These are phyloP conservation scores for Hyppa rectilinea DNA, from an alignment of 2,888 invertebrate species.

Conservation along the genomic window DNA sequence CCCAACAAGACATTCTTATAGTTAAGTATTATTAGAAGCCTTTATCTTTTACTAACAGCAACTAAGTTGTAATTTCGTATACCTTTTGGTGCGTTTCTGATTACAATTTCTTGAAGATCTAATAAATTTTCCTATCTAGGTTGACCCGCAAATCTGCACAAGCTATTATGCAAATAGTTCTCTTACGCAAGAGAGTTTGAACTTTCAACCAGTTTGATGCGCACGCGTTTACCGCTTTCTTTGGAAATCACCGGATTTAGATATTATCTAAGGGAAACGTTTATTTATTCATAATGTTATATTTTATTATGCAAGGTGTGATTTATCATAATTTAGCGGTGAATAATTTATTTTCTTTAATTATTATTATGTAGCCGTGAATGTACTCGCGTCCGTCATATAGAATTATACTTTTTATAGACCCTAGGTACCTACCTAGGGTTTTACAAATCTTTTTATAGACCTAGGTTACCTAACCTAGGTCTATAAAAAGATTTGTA, in stretches of 20 bases:
- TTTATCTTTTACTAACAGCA: no score
- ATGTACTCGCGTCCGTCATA: no score
- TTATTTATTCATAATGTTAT: constrained; percentile 32
- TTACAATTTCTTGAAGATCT: background rate
- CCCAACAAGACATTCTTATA: background rate
- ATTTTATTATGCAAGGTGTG: constrained; percentile 36
- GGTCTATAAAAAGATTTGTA: background rate
- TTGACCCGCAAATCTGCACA: background rate
- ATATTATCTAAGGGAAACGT: constrained; percentile 40
- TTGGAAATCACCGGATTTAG: constrained; percentile 42
- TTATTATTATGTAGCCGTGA: background rate
- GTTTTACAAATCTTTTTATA: no score
- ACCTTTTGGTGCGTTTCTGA: no score
- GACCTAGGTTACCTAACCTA: no score
- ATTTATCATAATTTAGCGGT: constrained; percentile 39
- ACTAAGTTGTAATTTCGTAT: no score
- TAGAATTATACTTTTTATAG: no score
- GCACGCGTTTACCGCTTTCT: constrained; percentile 62
- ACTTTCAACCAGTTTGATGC: constrained; percentile 52
- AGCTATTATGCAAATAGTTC: constrained; percentile 16
- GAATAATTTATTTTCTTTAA: constrained; percentile 15
- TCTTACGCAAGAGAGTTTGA: constrained; percentile 52
- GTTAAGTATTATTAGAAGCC: background rate
- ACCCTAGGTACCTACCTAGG: no score
- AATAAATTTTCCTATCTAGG: background rate